Conservation (phyloP, 2,113 vertebrate species). For the Pyrgilauda ruficollis region DNA sequence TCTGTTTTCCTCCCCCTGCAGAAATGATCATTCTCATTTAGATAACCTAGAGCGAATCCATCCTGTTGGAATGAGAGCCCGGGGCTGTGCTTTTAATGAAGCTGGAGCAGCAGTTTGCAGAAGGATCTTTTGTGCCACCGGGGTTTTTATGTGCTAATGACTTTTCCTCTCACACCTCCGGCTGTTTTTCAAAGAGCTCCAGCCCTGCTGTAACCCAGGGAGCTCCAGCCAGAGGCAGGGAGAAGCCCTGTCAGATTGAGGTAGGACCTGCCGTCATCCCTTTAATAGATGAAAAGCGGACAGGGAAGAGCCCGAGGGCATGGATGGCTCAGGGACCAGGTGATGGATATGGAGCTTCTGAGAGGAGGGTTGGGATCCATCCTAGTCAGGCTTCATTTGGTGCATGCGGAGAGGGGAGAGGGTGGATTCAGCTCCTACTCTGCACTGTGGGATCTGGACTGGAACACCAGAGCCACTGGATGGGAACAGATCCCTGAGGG, state of each 20-base stretch:
- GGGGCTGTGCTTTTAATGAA: neutral
- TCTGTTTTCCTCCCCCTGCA: neutral
- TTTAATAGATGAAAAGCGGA: neutral
- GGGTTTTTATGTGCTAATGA: conserved; percentile 20
- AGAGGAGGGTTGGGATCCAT: neutral
- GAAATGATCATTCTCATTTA: conserved; percentile 25
- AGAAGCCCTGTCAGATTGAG: neutral
- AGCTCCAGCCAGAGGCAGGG: neutral
- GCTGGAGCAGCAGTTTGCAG: conserved; percentile 20
- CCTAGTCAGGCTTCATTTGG: neutral
- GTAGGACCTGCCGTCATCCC: neutral
- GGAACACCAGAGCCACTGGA: neutral
- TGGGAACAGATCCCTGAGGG: neutral
- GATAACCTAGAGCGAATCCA: neutral
- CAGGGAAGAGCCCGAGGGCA: neutral
- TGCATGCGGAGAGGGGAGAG: neutral
- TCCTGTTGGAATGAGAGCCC: neutral
- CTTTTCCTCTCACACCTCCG: conserved; percentile 10
- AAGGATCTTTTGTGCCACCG: neutral
- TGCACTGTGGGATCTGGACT: neutral
- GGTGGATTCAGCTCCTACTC: neutral
- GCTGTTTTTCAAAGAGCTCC: neutral
- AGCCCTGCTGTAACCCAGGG: neutral
- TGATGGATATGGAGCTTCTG: neutral
- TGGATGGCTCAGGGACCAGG: neutral